These are phyloP conservation scores for Nerophis lumbriciformis DNA, from an alignment of 2,113 vertebrate species.

Conservation along the genomic window DNA sequence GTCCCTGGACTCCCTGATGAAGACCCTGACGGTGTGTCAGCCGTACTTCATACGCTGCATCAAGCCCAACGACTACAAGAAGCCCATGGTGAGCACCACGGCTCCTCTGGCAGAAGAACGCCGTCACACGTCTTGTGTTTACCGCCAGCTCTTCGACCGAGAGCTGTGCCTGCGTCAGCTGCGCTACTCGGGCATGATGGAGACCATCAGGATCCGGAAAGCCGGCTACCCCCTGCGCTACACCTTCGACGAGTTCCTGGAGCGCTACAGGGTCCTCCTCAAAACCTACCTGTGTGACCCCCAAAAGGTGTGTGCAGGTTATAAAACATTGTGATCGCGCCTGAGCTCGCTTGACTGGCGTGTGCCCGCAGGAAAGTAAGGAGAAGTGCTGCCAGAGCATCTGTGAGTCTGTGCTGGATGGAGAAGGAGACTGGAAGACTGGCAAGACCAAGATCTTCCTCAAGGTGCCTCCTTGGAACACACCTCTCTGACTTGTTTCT, in stretches of 20 bases:
- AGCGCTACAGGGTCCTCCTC: constrained; percentile 79
- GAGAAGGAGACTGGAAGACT: constrained; percentile 84
- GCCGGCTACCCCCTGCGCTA: constrained; percentile 89
- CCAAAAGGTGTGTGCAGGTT: constrained; percentile 52
- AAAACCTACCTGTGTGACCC: constrained; percentile 62
- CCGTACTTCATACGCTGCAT: constrained; percentile 96
- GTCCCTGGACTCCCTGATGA: constrained; percentile 94
- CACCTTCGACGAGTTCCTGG: constrained; percentile 83
- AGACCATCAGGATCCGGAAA: constrained; percentile 90
- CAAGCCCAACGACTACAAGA: constrained; percentile 95
- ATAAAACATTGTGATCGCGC: no score
- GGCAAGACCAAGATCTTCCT: constrained; percentile 93
- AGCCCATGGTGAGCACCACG: constrained; percentile 79
- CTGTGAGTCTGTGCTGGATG: constrained; percentile 66
- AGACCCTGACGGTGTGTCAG: constrained; percentile 83
- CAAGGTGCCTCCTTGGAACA: constrained; percentile 72
- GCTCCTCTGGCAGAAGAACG: background rate
- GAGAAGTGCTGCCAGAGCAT: constrained; percentile 75
- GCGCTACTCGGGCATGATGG: constrained; percentile 94
- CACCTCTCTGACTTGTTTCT: no score
- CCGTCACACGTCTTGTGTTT: background rate
- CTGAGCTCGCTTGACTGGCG: no score
- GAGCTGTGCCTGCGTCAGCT: constrained; percentile 89
- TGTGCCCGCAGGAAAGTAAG: constrained; percentile 66
- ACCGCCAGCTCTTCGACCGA: constrained; percentile 82